phyloP scores from a whole-genome alignment of 2,888 invertebrate species.

The Blastobasis lacticolella region DNA sequence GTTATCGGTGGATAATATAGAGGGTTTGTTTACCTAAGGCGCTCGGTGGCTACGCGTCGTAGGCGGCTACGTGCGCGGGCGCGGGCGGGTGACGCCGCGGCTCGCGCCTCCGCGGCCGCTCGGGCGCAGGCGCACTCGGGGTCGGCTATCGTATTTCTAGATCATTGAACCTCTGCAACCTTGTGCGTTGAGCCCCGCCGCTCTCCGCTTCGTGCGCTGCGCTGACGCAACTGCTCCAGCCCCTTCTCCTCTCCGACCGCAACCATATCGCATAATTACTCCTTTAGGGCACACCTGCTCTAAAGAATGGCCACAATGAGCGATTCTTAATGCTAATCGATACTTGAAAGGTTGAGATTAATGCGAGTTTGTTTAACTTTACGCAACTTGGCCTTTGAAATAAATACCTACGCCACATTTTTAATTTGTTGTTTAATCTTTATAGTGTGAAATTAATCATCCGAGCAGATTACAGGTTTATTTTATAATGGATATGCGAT shows the following conservation, averaged over 20 bases:
- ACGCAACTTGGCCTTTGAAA: conserved; percentile 31
- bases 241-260: conserved; percentile 60
- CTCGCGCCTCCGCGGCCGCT: conserved; percentile 20
- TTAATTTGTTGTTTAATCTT: too few species aligned
- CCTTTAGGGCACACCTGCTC: conserved; percentile 68
- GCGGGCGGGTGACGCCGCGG: conserved; percentile 22
- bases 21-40: too few species aligned
- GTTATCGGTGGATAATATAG: too few species aligned
- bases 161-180: conserved; percentile 74
- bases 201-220: conserved; percentile 41
- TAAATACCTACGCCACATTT: conserved; percentile 4
- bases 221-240: conserved; percentile 67
- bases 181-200: conserved; percentile 70
- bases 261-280: conserved; percentile 62
- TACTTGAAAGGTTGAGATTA: conserved; percentile 63
- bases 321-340: conserved; percentile 48
- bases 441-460: too few species aligned
- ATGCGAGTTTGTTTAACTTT: conserved; percentile 43
- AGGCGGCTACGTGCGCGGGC: conserved; percentile 14
- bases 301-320: conserved; percentile 49
- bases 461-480: neutral
- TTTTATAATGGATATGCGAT: conserved; percentile 1
- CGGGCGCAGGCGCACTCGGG: conserved; percentile 50
- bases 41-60: neutral
- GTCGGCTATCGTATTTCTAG: conserved; percentile 71